Evolutionary conservation across 2,888 invertebrate species (phyloP).

Genomic region (Drosophila kuntzei): DNA sequence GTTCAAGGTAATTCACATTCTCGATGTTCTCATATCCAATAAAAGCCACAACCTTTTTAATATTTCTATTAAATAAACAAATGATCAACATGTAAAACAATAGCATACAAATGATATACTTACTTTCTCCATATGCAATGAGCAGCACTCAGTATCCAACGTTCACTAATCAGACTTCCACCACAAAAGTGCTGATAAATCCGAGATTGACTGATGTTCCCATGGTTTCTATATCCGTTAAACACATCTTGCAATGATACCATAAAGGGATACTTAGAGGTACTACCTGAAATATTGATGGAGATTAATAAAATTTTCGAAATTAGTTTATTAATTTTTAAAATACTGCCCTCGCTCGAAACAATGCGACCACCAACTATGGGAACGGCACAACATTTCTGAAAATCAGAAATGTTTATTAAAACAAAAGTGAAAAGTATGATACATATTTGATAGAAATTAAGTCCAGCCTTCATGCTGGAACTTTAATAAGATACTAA

Average conservation of each 20-base stretch:
- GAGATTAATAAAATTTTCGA: slow-evolving; percentile 18
- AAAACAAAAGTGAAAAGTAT: slow-evolving; percentile 13
- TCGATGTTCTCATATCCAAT: slow-evolving; percentile 80
- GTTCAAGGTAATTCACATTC: slow-evolving; percentile 53
- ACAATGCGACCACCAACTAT: slow-evolving; percentile 81
- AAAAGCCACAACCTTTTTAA: slow-evolving; percentile 65
- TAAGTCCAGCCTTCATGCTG: slow-evolving; percentile 56
- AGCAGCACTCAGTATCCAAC: slow-evolving; percentile 84
- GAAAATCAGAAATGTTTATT: slow-evolving; percentile 13
- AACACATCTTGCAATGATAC: slow-evolving; percentile 82
- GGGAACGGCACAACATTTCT: slow-evolving; percentile 59
- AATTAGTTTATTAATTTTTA: slow-evolving; percentile 6
- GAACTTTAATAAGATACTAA: slow-evolving; percentile 60
- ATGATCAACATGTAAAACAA: not conserved
- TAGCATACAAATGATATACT: slow-evolving; percentile 24
- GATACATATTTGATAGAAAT: slow-evolving; percentile 23
- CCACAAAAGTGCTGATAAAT: slow-evolving; percentile 84
- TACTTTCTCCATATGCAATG: slow-evolving; percentile 84
- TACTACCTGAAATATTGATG: slow-evolving; percentile 44
- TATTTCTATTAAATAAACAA: slow-evolving; percentile 59
- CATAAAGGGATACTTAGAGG: slow-evolving; percentile 80
- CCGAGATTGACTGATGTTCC: slow-evolving; percentile 18
- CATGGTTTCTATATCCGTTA: not conserved
- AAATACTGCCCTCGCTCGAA: slow-evolving; percentile 63
- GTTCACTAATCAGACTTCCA: slow-evolving; percentile 78